Percentiles rank a stretch among this genome's conserved stretches.
Evolutionary conservation across 2,113 vertebrate species (phyloP).

Genomic region (Cygnus buccinator): DNA sequence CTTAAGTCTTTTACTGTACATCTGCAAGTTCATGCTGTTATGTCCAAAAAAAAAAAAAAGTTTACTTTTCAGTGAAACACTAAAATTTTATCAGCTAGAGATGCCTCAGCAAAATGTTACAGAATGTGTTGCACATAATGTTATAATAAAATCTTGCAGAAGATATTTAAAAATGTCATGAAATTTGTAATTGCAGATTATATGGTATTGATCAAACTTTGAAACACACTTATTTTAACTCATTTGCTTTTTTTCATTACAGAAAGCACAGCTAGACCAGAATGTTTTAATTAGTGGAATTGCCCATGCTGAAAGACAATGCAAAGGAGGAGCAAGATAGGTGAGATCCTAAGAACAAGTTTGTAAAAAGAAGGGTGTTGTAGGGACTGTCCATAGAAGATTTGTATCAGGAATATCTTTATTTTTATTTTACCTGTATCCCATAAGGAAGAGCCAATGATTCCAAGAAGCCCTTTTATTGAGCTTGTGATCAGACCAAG

Average conservation of each 20-base stretch:
- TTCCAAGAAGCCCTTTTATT: neutral
- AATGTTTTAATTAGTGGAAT: neutral
- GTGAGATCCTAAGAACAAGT: neutral
- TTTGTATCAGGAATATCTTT: neutral
- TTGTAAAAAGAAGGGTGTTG: neutral
- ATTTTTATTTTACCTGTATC: neutral
- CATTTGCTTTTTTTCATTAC: neutral
- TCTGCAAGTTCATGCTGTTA: neutral
- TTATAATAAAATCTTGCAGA: neutral
- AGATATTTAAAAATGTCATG: neutral
- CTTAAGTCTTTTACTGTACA: neutral
- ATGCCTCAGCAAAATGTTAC: neutral
- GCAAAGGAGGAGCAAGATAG: neutral
- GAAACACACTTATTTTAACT: neutral
- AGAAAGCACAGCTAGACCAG: neutral
- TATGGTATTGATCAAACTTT: neutral
- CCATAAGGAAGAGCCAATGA: neutral
- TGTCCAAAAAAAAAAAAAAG: neutral
- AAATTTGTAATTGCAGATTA: neutral
- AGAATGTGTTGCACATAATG: neutral
- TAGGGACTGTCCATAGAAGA: neutral
- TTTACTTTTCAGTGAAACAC: neutral
- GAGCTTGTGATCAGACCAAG: fast-evolving
- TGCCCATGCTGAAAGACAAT: neutral
- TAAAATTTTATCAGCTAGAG: neutral